Percentiles rank a stretch among this genome's conserved stretches.
These are phyloP conservation scores for Phalacrocorax carbo DNA, from an alignment of 2,113 vertebrate genomes.

Conservation along the genomic window DNA sequence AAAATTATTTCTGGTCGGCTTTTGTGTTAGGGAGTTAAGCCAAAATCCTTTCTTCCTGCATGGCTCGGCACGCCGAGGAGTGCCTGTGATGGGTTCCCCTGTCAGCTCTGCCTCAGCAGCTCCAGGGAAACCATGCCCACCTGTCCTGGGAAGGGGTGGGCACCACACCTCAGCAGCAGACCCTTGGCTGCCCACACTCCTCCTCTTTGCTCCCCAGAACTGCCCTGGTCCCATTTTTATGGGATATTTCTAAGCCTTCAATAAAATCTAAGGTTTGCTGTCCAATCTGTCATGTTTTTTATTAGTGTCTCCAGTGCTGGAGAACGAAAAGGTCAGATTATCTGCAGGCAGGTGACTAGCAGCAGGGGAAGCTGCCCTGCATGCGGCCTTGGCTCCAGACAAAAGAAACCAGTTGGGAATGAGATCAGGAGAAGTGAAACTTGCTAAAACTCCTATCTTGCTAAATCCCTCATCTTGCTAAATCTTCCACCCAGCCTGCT, in stretches of 20 bases:
- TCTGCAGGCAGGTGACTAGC: neutral
- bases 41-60: neutral
- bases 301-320: neutral
- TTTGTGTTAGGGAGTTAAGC: neutral
- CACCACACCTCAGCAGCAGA: neutral
- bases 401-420: neutral
- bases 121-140: neutral
- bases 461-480: neutral
- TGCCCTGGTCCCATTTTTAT: neutral
- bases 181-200: neutral
- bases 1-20: neutral
- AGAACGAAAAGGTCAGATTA: neutral
- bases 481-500: neutral
- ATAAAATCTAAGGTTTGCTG: neutral
- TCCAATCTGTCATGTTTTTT: neutral
- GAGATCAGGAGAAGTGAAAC: neutral
- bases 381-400: neutral
- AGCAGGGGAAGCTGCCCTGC: neutral
- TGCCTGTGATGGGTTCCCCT: neutral
- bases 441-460: neutral
- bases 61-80: rapidly evolving
- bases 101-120: neutral
- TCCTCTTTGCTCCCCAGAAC: neutral
- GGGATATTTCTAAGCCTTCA: neutral
- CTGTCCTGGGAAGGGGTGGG: neutral